A percentile compares a stretch with the other conserved stretches of the same genome.
These are phyloP conservation scores for Strigops habroptila DNA, from an alignment of 2,113 vertebrate species.

Conservation along the genomic window DNA sequence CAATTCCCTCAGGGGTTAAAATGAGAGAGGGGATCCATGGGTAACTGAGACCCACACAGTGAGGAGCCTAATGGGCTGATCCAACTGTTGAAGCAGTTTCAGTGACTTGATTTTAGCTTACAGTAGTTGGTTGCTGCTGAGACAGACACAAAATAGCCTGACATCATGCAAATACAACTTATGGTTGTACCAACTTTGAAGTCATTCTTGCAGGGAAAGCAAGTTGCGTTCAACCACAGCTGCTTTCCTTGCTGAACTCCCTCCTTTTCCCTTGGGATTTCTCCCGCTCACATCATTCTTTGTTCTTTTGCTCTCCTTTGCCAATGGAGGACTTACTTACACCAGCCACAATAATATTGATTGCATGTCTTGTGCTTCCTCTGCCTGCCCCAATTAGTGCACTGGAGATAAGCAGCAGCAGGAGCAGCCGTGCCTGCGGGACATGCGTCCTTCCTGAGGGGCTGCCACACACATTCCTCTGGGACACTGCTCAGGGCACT, in stretches of 20 bases:
- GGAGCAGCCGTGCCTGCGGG: background rate
- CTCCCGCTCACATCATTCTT: background rate
- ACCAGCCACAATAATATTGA: background rate
- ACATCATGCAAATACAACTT: background rate
- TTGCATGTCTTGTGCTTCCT: background rate
- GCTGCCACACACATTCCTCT: background rate
- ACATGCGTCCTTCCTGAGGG: background rate
- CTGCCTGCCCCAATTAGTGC: slow-evolving; percentile 2
- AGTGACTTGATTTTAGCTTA: background rate
- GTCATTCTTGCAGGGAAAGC: background rate
- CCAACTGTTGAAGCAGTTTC: background rate
- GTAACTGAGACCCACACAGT: background rate
- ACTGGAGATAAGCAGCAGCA: background rate
- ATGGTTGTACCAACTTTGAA: background rate
- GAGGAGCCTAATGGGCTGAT: background rate
- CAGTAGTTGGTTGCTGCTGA: background rate
- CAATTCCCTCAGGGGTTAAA: background rate
- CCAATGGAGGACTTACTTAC: background rate
- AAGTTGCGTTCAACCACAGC: background rate
- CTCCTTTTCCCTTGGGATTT: background rate
- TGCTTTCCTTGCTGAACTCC: background rate
- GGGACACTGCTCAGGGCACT: background rate
- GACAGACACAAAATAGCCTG: background rate
- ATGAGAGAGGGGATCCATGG: background rate
- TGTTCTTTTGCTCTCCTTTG: background rate